phyloP scores from a whole-genome alignment of 2,888 invertebrate genomes.

The Vannuccia rotundouncinata region DNA sequence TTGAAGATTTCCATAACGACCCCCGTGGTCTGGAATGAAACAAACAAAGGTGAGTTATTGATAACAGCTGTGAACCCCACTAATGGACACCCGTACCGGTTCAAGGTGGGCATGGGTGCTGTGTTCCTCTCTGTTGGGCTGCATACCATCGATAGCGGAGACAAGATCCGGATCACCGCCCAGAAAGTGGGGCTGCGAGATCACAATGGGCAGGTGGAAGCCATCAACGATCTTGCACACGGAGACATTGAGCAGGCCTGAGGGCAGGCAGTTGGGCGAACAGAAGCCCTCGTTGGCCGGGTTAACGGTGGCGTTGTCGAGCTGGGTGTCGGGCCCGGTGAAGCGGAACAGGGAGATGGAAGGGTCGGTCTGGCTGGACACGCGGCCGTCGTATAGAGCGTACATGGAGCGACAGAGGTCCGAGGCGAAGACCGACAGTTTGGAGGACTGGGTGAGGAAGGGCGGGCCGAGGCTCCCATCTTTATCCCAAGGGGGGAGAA shows the following conservation, averaged over 20 bases:
- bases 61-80: neutral
- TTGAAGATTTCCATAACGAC: slow-evolving; percentile 47
- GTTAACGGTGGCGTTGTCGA: slow-evolving; percentile 45
- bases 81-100: slow-evolving; percentile 45
- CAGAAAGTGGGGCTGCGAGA: slow-evolving; percentile 52
- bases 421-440: slow-evolving; percentile 34
- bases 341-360: slow-evolving; percentile 47
- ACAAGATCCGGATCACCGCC: slow-evolving; percentile 34
- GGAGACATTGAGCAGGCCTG: slow-evolving; percentile 48
- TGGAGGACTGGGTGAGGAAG: slow-evolving; percentile 20
- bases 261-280: slow-evolving; percentile 46
- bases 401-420: slow-evolving; percentile 46
- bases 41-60: neutral
- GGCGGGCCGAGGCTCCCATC: slow-evolving; percentile 38
- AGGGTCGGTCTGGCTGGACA: slow-evolving; percentile 42
- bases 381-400: slow-evolving; percentile 44
- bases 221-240: slow-evolving; percentile 40
- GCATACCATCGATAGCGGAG: slow-evolving; percentile 44
- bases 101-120: slow-evolving; percentile 46
- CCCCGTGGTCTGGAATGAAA: slow-evolving; percentile 46
- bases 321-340: slow-evolving; percentile 43
- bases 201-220: slow-evolving; percentile 45
- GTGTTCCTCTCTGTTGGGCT: slow-evolving; percentile 45
- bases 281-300: slow-evolving; percentile 53
- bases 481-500: too few relatives aligned